These are phyloP conservation scores for Suricata suricatta DNA, from an alignment of 2,113 vertebrate genomes.

Conservation along the genomic window DNA sequence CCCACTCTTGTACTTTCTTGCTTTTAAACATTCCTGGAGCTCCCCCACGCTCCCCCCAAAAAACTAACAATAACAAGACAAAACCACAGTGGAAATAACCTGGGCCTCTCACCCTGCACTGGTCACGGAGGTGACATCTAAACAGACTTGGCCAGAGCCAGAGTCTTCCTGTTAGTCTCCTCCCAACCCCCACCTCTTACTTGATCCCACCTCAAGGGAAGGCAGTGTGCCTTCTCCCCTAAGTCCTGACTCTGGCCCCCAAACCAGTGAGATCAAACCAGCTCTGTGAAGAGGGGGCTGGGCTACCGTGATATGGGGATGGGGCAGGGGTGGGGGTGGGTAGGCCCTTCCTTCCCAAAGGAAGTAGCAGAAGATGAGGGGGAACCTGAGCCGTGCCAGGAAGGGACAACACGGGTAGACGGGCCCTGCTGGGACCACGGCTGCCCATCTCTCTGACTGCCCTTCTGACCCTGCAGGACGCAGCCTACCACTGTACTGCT, in stretches of 20 bases:
- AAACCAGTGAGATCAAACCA: not conserved
- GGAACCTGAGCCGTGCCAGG: not conserved
- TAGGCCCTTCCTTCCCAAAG: not conserved
- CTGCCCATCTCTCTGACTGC: not conserved
- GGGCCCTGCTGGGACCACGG: not conserved
- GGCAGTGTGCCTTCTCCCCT: not conserved
- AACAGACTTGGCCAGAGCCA: not conserved
- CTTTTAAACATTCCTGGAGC: not conserved
- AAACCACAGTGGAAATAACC: not conserved
- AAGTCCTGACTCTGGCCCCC: not conserved
- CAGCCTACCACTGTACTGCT: constrained; percentile 83
- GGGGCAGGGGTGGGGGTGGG: not conserved
- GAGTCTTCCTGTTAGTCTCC: not conserved
- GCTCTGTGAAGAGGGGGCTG: not conserved
- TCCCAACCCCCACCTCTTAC: accelerated
- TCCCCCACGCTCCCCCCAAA: too few species aligned
- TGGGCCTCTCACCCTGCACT: not conserved
- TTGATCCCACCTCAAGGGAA: not conserved
- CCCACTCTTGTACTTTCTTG: not conserved
- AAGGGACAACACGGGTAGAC: accelerated
- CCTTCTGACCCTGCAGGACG: constrained; percentile 80
- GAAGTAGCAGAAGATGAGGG: not conserved
- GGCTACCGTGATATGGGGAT: not conserved
- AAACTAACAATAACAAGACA: not conserved
- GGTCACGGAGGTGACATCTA: not conserved